These are phyloP conservation scores for Nothocercus nigrocapillus DNA, from an alignment of 2,113 vertebrate species.

Conservation along the genomic window DNA sequence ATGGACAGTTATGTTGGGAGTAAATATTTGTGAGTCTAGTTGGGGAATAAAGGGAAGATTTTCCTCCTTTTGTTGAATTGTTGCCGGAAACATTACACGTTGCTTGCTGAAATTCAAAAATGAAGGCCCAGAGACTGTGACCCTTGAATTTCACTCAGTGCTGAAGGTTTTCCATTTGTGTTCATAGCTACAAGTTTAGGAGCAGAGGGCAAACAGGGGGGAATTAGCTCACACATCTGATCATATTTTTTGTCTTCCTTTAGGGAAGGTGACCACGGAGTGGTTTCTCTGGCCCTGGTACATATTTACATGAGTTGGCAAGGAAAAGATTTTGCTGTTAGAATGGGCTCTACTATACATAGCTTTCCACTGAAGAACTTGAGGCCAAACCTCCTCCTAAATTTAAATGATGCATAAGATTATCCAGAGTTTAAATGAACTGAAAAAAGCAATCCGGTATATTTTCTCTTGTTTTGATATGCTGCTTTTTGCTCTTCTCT, in stretches of 20 bases:
- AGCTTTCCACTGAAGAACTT: neutral
- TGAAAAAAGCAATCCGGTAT: neutral
- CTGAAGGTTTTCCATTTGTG: neutral
- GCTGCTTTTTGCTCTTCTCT: neutral
- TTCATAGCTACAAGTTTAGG: neutral
- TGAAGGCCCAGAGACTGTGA: neutral
- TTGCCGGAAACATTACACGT: neutral
- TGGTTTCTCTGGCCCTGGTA: neutral
- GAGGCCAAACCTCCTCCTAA: neutral
- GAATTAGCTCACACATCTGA: neutral
- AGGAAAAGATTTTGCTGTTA: neutral
- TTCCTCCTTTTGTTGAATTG: neutral
- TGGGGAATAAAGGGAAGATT: neutral
- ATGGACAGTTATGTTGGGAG: neutral
- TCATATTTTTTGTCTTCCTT: neutral
- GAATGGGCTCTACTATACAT: neutral
- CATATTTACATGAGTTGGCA: neutral
- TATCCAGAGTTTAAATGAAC: neutral
- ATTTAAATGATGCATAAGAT: neutral
- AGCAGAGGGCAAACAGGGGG: neutral
- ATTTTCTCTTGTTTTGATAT: neutral
- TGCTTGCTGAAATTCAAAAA: neutral
- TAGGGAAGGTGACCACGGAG: neutral
- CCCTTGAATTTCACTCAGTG: neutral
- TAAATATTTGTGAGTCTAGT: neutral